Evolutionary conservation across 2,888 invertebrate genomes (phyloP), one percentile per base, ranked within the genome.

Genomic region (Rugalucina vietnamica): DNA sequence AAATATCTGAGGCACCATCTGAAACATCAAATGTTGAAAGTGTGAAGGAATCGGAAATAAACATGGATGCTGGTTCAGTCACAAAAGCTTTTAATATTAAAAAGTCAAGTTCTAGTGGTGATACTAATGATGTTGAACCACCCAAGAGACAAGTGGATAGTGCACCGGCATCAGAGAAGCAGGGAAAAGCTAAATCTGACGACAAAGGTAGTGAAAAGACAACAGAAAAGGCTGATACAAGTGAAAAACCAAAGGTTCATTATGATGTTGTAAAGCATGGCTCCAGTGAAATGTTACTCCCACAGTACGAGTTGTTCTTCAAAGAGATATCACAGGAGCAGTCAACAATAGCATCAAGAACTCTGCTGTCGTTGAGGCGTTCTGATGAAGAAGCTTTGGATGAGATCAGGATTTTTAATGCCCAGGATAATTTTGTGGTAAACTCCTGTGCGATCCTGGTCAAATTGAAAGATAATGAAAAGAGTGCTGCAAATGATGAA

Each of bases 391-490:
- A 78, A 14, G 80, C 86, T 12, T 70, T 86, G 76, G 83, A 86
- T n/a, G 86, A 89, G 34, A 73, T 90, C 14, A 85, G 88, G 34
- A 79, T 89, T 34, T 89, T 89, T 50, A 90, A 90, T 79, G 87
- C 90, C n/a, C 90, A 90, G 79, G 91, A 91, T 71, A 90, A 91
- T 73, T 91, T 91, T 85, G 90, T 91, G 10, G 90, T 91, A 21
- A 89, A 90, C 36, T 88, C 89, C 0, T 90, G 90, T 57, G 69
- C 69, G 10, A 82, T 90, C 36, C 79, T 83, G 32, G 70, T 88
- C 10, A 79, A 82, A 24, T 71, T 89, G 4, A 73, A 76, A 37
- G 60, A 27, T 8, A 18, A n/a, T 21, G 21, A 54, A 54, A 54
- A 54, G n/a, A 21, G 4, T 18, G 21, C n/a, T 21, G 4, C 54